phyloP scores from a whole-genome alignment of 1,140 invertebrate genomes.

The Diabrotica virgifera region DNA sequence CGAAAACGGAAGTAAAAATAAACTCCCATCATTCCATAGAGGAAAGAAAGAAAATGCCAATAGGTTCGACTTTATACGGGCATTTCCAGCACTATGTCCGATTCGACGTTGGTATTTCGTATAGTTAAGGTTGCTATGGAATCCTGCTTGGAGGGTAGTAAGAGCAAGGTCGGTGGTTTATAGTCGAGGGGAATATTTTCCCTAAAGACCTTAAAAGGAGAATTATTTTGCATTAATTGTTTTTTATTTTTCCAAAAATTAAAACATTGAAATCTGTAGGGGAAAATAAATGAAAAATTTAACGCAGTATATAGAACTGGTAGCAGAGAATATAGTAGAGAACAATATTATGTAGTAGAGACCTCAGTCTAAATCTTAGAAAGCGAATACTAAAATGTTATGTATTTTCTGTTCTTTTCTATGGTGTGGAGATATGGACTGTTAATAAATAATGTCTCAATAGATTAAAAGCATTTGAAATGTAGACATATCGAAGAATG shows the following conservation, averaged over 20 bases:
- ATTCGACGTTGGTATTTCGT: conserved; percentile 23
- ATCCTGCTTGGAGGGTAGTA: conserved; percentile 4
- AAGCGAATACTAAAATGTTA: no score
- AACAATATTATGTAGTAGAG: no score
- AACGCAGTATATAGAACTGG: no score
- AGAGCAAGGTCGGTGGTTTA: neutral
- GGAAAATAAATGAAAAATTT: no score
- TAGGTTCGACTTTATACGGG: conserved; percentile 9
- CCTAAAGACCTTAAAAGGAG: neutral
- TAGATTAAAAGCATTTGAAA: no score
- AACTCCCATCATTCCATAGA: conserved; percentile 7
- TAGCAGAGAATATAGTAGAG: no score
- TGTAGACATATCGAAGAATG: no score
- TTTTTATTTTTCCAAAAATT: neutral
- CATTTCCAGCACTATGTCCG: conserved; percentile 10
- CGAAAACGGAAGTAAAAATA: conserved; percentile 10
- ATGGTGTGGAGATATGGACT: no score
- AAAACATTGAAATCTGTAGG: neutral
- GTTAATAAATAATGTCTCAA: no score
- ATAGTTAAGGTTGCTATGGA: conserved; percentile 23
- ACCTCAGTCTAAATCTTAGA: no score
- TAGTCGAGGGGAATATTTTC: neutral
- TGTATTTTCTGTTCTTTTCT: no score
- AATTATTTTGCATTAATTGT: neutral
- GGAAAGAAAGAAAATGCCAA: conserved; percentile 1